Evolutionary conservation across 2,797 vertebrate species (phyloP).

Genomic region (Danio tinwini): DNA sequence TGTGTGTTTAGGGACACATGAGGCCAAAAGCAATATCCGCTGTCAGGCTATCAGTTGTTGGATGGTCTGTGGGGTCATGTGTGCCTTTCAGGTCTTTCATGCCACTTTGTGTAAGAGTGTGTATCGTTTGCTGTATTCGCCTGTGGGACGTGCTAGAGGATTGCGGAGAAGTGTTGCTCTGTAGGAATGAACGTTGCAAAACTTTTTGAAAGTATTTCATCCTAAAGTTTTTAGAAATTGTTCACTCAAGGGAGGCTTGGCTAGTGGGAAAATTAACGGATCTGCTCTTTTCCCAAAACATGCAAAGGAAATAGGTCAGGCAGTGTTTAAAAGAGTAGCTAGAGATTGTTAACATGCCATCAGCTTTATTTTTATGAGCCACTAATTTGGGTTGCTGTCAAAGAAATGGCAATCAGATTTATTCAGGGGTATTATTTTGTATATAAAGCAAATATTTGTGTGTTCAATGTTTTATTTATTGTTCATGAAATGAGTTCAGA

Average conservation of each 20-base stretch:
- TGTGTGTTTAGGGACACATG: slow-evolving; percentile 35
- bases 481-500: too few species aligned
- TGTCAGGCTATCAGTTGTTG: slow-evolving; percentile 27
- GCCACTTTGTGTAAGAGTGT: slow-evolving; percentile 17
- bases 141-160: background rate
- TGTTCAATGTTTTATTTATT: background rate
- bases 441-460: slow-evolving; percentile 5
- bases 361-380: background rate
- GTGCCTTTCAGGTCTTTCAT: slow-evolving; percentile 14
- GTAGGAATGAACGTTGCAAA: background rate
- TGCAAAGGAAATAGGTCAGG: background rate
- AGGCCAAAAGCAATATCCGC: slow-evolving; percentile 39
- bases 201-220: background rate
- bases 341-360: slow-evolving; percentile 3
- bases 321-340: slow-evolving; percentile 17
- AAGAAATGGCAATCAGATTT: slow-evolving; percentile 15
- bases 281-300: background rate
- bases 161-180: background rate
- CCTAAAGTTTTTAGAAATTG: background rate
- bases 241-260: background rate
- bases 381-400: slow-evolving; percentile 1
- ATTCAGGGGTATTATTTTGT: background rate
- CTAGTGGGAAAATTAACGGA: background rate
- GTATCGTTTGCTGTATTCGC: slow-evolving; percentile 2
- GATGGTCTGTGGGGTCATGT: slow-evolving; percentile 13